These are phyloP conservation scores for Neodiprion virginianus DNA, from an alignment of 1,140 invertebrate species.

Conservation along the genomic window DNA sequence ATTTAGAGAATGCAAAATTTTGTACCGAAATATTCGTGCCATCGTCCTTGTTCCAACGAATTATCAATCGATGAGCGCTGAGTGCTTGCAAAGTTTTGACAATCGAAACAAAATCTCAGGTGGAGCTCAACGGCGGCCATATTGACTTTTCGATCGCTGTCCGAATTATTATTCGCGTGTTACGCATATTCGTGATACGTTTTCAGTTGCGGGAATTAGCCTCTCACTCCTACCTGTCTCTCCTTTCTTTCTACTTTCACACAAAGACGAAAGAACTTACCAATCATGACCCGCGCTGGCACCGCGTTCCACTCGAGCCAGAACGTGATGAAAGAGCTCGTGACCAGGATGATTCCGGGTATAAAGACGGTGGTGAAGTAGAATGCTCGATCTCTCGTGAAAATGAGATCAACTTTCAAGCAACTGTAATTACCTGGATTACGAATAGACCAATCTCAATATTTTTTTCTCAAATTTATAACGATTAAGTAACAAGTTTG, in stretches of 20 bases:
- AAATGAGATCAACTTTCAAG: slow-evolving; percentile 88
- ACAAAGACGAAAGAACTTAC: slow-evolving; percentile 59
- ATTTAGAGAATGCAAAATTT: no score
- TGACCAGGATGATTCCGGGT: slow-evolving; percentile 93
- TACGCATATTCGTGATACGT: no score
- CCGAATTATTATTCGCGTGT: no score
- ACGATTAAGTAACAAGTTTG: no score
- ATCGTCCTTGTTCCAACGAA: no score
- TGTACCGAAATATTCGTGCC: no score
- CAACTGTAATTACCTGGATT: slow-evolving; percentile 92
- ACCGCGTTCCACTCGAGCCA: slow-evolving; percentile 97
- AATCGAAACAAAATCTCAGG: no score
- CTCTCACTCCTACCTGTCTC: not conserved
- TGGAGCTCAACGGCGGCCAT: no score
- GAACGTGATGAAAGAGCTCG: slow-evolving; percentile 93
- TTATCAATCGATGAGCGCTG: no score
- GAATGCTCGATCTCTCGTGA: slow-evolving; percentile 92
- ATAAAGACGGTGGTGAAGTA: slow-evolving; percentile 97
- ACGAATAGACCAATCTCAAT: slow-evolving; percentile 19
- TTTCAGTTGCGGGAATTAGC: no score
- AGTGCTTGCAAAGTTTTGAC: no score
- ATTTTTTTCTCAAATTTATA: not conserved
- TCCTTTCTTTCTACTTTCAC: not conserved
- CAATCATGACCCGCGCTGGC: slow-evolving; percentile 91
- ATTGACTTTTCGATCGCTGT: no score